A percentile compares a stretch with the other conserved stretches of the same genome.
phyloP scores from a whole-genome alignment of 2,797 vertebrate species.

The Varecia variegata region DNA sequence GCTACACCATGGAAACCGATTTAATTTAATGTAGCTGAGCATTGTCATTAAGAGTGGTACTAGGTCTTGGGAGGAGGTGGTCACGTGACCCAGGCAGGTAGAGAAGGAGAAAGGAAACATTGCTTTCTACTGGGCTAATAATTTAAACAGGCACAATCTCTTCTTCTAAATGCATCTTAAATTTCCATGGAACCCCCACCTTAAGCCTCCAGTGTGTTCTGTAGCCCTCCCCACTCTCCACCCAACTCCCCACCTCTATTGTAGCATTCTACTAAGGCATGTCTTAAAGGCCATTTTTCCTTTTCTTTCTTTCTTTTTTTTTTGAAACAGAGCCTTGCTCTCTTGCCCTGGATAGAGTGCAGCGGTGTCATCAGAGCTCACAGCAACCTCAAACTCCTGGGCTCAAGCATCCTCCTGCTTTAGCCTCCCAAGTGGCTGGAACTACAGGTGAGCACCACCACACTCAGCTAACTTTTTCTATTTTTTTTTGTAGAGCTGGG shows the following conservation, averaged over 20 bases:
- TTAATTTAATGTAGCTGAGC: background rate
- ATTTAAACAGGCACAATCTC: background rate
- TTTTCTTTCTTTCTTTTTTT: background rate
- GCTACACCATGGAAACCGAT: background rate
- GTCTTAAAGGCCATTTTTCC: background rate
- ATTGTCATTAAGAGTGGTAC: fast-evolving
- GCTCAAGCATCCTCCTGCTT: too few species aligned
- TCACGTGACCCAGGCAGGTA: background rate
- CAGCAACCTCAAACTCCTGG: too few species aligned
- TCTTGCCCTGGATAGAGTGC: too few species aligned
- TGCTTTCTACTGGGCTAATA: background rate
- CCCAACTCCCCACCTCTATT: fast-evolving
- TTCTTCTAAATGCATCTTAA: background rate
- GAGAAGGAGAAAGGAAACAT: background rate
- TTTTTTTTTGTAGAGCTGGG: too few species aligned
- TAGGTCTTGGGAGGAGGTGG: background rate
- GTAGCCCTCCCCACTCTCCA: background rate
- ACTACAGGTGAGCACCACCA: too few species aligned
- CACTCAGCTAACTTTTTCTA: too few species aligned
- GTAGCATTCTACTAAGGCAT: too few species aligned
- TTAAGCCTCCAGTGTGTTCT: background rate
- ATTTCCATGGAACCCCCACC: background rate
- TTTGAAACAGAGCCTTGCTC: too few species aligned
- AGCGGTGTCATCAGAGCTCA: too few species aligned
- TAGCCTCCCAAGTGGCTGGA: too few species aligned